Base-by-base conservation (phyloP, 2,113 vertebrate genomes). In the Microtus ochrogaster region DNA sequence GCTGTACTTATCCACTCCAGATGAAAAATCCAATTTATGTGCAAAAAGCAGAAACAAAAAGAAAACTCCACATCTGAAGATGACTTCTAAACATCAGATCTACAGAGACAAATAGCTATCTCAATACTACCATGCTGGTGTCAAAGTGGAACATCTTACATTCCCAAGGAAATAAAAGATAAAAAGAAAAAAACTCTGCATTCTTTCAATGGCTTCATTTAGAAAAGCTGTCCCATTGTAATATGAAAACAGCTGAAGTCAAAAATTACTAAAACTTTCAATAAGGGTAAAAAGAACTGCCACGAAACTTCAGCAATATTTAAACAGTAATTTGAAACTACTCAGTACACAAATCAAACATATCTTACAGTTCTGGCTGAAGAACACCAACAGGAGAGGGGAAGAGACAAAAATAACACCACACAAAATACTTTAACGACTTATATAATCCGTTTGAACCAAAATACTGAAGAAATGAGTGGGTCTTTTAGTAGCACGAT, bases 51-150 rank as follows among this genome's bases (percentile, higher is more conserved):
- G 36, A 77, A 93, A 39, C 28, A 92, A 92, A 96, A 96, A 96
- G 94, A 81, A 97, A 19, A 92, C 26, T 70, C 77, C 79, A 14
- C 49, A 95, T 79, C 3, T 3, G 72, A 33, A 88, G 47, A 81
- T 52, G 58, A 13, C 10, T 41, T 52, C 47, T 28, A 58, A 89
- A 49, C 44, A 73, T 33, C 41, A 41, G 41, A 55, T 91, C n/a
- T 61, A 55, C 83, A 95, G 36, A 87, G 96, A 96, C 95, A 96
- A 94, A 98, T 14, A 97, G 98, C 98, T 98, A 98, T 98, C 98
- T 98, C 95, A 97, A 97, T 47, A 97, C 61, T 82, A 66, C 97
- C 97, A 97, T 96, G 95, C 39, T 97, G 97, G 96, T 95, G 95
- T 94, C 12, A 89, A 77, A 85, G 66, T 86, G 86, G 81, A 97